Percentiles rank a stretch among this genome's conserved stretches.
Conservation (phyloP, 2,888 invertebrate genomes). For the Ferrisia virgata region DNA sequence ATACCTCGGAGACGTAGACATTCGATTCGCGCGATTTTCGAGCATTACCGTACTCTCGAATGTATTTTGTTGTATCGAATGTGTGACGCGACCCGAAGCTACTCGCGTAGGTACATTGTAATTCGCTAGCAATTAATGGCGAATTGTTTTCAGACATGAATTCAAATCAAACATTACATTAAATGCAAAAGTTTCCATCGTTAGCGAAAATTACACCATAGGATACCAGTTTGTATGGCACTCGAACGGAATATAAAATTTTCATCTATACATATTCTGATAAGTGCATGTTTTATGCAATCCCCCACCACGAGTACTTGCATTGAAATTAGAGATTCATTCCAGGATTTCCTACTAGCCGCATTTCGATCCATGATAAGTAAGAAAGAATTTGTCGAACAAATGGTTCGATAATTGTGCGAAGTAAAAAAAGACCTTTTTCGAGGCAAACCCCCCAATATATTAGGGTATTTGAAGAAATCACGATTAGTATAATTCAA, state of each 20-base stretch:
- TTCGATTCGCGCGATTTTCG: neutral
- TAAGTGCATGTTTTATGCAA: too few relatives aligned
- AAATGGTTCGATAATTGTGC: too few relatives aligned
- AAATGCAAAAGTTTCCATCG: neutral
- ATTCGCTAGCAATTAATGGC: conserved; percentile 22
- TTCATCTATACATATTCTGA: too few relatives aligned
- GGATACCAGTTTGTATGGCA: neutral
- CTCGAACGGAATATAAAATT: neutral
- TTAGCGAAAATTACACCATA: neutral
- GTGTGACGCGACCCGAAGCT: neutral
- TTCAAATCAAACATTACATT: conserved; percentile 16
- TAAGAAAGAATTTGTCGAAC: too few relatives aligned
- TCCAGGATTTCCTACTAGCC: too few relatives aligned
- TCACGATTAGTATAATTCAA: too few relatives aligned
- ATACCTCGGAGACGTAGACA: neutral
- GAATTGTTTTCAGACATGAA: conserved; percentile 22
- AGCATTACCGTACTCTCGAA: neutral
- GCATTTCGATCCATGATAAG: too few relatives aligned
- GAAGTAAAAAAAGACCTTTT: too few relatives aligned
- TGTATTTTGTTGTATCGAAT: neutral
- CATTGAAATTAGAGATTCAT: too few relatives aligned
- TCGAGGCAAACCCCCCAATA: too few relatives aligned
- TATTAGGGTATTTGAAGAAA: too few relatives aligned
- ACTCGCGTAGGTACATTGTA: neutral
- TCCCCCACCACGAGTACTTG: too few relatives aligned